Base-by-base conservation (phyloP, 1,140 invertebrate genomes). In the Drosophila virilis region DNA sequence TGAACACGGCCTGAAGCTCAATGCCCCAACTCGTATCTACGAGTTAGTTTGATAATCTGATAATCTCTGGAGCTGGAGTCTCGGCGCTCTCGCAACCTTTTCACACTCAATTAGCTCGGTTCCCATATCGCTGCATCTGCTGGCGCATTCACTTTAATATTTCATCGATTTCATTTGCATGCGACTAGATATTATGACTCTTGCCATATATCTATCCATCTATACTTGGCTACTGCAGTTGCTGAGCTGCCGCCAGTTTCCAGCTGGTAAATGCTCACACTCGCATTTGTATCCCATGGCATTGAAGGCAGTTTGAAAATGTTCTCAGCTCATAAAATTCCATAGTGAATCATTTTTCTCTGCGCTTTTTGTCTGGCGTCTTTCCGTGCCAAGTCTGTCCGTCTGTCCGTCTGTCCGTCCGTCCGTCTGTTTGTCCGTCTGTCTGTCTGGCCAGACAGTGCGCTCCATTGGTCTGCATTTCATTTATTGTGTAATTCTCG, bases 281-380 rank as follows among this genome's bases (percentile, higher is more conserved):
- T 42, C 35, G 55, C 57, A 48, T 55, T 61, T 64, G 46, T 60
- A 37, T 72, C 73, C 68, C 57, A 61, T 77, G 62, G 46, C 69
- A 71, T 75, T 64, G 72, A 66, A 66, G 66, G 71, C 71, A 61
- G 57, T 68, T 66, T 65, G 54, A 70, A 89, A 80, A 83, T 84
- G 80, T 89, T 89, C 84, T 89, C 78, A 89, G 84, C 84, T 89
- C 84, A 90, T 89, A 89, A 89, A 89, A 84, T 75, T 80, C 80
- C 77, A 76, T 72, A 78, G 84, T 89, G 84, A 88, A 84, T 88
- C 84, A 88, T 89, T 64, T 67, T 55, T 67, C 58, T 77, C 70
- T 71, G 61, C 55, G 67, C 52, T 75, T 73, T 60, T 57, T 77
- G 70, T 77, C 73, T 71, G 73, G 50, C 60, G 52, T 54, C 76